Evolutionary conservation across 2,888 invertebrate species (phyloP).

Genomic region (Drosophila imparisetae): DNA sequence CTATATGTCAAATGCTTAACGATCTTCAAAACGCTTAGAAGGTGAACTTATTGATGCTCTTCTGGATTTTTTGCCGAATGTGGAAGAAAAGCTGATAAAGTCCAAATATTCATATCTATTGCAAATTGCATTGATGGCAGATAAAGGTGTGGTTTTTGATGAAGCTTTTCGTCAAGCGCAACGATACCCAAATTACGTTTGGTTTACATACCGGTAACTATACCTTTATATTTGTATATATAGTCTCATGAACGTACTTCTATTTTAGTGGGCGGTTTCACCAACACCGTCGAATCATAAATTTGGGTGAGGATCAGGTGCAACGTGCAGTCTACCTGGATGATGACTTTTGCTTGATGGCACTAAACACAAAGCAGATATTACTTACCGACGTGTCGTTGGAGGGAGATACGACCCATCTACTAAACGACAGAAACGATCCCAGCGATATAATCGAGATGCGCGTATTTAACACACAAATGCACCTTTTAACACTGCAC

Average conservation of each 20-base stretch:
- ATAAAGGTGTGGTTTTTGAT: constrained; percentile 67
- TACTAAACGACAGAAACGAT: constrained; percentile 64
- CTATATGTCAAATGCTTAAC: neutral
- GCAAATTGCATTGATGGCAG: constrained; percentile 81
- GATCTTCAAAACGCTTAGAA: constrained; percentile 46
- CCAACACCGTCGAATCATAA: constrained; percentile 83
- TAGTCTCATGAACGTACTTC: neutral
- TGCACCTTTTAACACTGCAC: constrained; percentile 81
- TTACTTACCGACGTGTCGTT: constrained; percentile 81
- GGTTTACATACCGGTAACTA: constrained; percentile 82
- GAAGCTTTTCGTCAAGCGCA: constrained; percentile 81
- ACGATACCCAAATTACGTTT: constrained; percentile 75
- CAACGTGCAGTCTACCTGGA: constrained; percentile 75
- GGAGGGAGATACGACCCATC: constrained; percentile 72
- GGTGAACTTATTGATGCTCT: constrained; percentile 47
- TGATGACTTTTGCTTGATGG: constrained; percentile 81
- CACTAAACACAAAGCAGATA: constrained; percentile 73
- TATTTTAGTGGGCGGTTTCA: constrained; percentile 81
- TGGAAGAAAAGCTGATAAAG: constrained; percentile 82
- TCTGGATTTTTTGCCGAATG: constrained; percentile 80
- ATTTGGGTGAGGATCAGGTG: constrained; percentile 70
- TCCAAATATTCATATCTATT: constrained; percentile 80
- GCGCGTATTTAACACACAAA: constrained; percentile 73
- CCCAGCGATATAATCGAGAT: constrained; percentile 67
- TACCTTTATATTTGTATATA: neutral